Evolutionary conservation across 2,888 invertebrate species (phyloP), one percentile per base, ranked within the genome.

Genomic region (Mesochorus sp.): DNA sequence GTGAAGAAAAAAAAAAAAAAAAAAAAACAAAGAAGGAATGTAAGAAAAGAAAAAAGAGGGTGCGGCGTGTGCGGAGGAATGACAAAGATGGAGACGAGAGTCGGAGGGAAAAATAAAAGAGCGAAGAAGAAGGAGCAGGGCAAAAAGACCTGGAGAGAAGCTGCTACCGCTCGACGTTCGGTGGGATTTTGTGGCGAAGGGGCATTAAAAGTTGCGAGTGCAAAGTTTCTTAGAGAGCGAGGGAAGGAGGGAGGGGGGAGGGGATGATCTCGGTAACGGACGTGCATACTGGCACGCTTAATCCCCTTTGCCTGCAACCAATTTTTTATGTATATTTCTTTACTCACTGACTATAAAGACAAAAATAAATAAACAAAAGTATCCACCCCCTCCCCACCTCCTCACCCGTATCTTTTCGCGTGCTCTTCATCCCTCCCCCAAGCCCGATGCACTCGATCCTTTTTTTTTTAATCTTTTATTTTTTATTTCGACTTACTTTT

Each of bases 161-260:
- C 24, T 31, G 12, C 28, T 24, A 10, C 10, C 55, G 19, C 49
- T 39, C 26, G 24, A 55, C 51, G 59, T 39, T 73, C 76, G 82
- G 80, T 81, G 81, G 82, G 85, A 87, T 87, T 88, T 85, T 82
- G 87, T 74, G 86, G 86, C 82, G 81, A 37, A 73, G 59, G n/a
- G n/a, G 86, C 88, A 88, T 90, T 89, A 89, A 89, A 89, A 90
- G 87, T 89, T 90, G 85, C 86, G 86, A 90, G 90, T 89, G 89
- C 88, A 88, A 89, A 89, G 89, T 89, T 90, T 89, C 86, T 84
- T 84, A 81, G 28, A 19, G 82, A n/a, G 24, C 19, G 24, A 49
- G 49, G 10, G 49, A 17, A 3, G 14, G 34, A n/a, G 51, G 12
- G 37, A 37, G 3, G 12, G 37, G 31, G 59, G 49, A 44, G 62